Base-by-base conservation (phyloP, 2,797 vertebrate genomes). In the Falco biarmicus region DNA sequence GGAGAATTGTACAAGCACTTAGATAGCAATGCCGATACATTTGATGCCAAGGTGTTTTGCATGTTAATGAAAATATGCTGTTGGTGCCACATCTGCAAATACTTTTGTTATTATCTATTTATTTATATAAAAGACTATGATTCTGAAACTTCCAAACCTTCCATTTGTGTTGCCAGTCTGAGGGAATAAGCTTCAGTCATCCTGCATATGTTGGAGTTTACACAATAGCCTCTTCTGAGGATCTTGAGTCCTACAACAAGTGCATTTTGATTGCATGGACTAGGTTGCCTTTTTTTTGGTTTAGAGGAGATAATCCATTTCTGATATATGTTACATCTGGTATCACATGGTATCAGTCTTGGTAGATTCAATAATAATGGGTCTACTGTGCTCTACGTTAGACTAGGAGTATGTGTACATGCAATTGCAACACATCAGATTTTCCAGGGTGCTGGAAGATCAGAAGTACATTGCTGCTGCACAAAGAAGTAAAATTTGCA, bases 351-450 rank as follows among this genome's bases (percentile, higher is more conserved):
- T 15, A 79, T 19, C 37, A n/a, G 14, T 17, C 5, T 6, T 21
- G 15, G 28, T 22, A 25, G 45, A 78, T 53, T 65, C 63, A 47
- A 4, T 6, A 75, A 25, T 8, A 57, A 15, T 4, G 56, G 25
- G 12, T 29, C 11, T 5, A 45, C 6, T 37, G 17, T 6, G 4
- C 21, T 8, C 31, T 51, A 11, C 0, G 0, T 76, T 51, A 56
- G 15, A 56, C 10, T 81, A 51, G 13, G 39, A 25, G 2, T 17
- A 15, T 39, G 3, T 29, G 5, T 31, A 28, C 18, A 13, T 18
- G 24, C 6, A 80, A n/a, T 83, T 22, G 26, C 7, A 81, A 41
- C 15, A 31, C 11, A 68, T 7, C 18, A 56, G 34, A 50, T 82
- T 78, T 84, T 78, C 17, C 24, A 68, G 9, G 4, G 39, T 77